Base-by-base conservation (phyloP, 2,888 invertebrate species). In the Willowsia nigromaculata region DNA sequence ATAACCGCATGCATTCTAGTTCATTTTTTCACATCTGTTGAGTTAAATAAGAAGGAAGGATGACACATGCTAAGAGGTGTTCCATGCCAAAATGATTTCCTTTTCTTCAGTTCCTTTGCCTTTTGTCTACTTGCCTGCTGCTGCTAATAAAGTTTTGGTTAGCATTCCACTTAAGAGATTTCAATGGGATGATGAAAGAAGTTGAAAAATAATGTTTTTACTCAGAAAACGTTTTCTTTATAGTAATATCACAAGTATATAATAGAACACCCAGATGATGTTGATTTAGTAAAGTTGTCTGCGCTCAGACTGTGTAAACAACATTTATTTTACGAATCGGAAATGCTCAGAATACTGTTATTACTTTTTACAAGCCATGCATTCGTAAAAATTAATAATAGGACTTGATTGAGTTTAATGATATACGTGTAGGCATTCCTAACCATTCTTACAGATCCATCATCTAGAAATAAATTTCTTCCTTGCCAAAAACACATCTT, bases 101-200 rank as follows among this genome's bases (percentile, higher is more conserved):
- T 71, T 74, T 85, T 71, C 27, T 59, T 68, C 50, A 65, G 27
- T n/a, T 30, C 71, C 33, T 56, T 59, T 22, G 37, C 18, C 27
- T 9, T 3, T 62, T 62, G 27, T 4, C 22, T 40, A 18, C 33
- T 59, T 59, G 27, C 27, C 30, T 33, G 33, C 59, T 59, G 18
- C 68, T 56, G 5, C 71, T 53, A 71, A 40, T 74, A 84, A 71
- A 71, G 71, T 53, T 83, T 33, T 56, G 53, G 71, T 53, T 56
- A 22, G 13, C 37, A 27, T 3, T 53, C 37, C 40, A 50, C 15
- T 25, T 56, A 71, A 18, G 3, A 25, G 15, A 50, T 83, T 84
- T 84, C 84, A 74, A 84, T 71, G n/a, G 47, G 22, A 53, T 74
- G 84, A 25, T 84, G 84, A 84, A 74, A 71, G 83, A 83, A 22